Percentiles rank a stretch among this genome's conserved stretches.
Conservation (phyloP, 2,797 vertebrate species). For the Selene dorsalis region DNA sequence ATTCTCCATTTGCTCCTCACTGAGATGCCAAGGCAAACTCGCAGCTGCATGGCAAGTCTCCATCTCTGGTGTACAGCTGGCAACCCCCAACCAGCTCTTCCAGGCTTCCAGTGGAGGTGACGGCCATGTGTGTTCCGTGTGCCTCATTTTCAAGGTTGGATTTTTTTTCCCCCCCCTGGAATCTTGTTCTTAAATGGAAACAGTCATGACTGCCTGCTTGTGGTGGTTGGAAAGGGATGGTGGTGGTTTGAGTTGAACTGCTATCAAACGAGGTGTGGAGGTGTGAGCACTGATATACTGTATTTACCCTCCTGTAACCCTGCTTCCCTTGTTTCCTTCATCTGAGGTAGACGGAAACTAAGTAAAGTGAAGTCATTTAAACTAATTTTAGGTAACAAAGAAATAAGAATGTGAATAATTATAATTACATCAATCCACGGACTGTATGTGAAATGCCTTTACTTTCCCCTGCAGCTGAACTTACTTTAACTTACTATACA, state of each 20-base stretch:
- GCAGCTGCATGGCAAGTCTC: conserved; percentile 64
- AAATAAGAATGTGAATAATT: neutral
- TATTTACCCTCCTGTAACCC: conserved; percentile 39
- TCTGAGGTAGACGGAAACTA: neutral
- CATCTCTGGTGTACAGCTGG: conserved; percentile 56
- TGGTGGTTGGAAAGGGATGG: conserved; percentile 53
- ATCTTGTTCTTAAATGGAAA: conserved; percentile 57
- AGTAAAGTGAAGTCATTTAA: neutral
- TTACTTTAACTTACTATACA: too few species aligned
- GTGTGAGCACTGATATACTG: conserved; percentile 35
- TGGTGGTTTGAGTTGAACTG: conserved; percentile 61
- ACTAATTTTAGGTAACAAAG: neutral
- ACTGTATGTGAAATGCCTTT: too few species aligned
- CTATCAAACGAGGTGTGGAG: conserved; percentile 68
- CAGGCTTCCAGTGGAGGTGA: conserved; percentile 36
- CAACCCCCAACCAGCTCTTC: conserved; percentile 30
- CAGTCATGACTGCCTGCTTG: conserved; percentile 54
- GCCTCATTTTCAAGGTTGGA: conserved; percentile 39
- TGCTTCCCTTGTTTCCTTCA: conserved; percentile 31
- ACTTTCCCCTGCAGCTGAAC: too few species aligned
- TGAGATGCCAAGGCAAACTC: conserved; percentile 75
- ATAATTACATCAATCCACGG: neutral
- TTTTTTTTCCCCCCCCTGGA: conserved; percentile 18
- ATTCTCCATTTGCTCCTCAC: conserved; percentile 33
- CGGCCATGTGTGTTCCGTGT: conserved; percentile 43